These are phyloP conservation scores for Zaprionus tsacasi DNA, from an alignment of 1,140 invertebrate genomes.

Conservation along the genomic window DNA sequence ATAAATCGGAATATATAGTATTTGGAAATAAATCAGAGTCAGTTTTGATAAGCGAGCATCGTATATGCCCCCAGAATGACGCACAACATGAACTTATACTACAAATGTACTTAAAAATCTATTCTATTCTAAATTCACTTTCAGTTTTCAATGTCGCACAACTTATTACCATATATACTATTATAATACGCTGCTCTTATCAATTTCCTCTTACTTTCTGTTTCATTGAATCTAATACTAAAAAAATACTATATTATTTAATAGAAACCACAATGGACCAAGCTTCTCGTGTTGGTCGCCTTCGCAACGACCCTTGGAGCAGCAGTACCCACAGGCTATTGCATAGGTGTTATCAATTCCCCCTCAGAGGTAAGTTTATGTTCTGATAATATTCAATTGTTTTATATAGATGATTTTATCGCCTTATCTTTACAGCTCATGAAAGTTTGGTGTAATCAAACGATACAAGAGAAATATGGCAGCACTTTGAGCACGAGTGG, in stretches of 20 bases:
- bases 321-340: constrained; percentile 94
- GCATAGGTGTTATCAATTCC: constrained; percentile 95
- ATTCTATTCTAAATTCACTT: constrained; percentile 5
- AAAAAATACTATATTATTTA: background rate
- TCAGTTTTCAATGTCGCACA: background rate
- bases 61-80: constrained; percentile 30
- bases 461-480: constrained; percentile 86
- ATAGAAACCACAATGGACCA: constrained; percentile 69
- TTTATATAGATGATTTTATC: background rate
- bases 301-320: constrained; percentile 90
- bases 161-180: background rate
- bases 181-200: background rate
- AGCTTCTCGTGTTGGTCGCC: constrained; percentile 63
- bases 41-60: constrained; percentile 2
- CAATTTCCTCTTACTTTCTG: background rate
- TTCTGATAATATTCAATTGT: background rate
- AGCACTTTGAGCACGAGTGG: constrained; percentile 85
- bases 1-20: constrained; percentile 25
- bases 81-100: constrained; percentile 17
- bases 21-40: constrained; percentile 19
- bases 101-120: constrained; percentile 7
- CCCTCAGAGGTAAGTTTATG: constrained; percentile 88
- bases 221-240: constrained; percentile 4
- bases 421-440: constrained; percentile 86
- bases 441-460: constrained; percentile 89